Percentiles rank a stretch among this genome's conserved stretches.
Evolutionary conservation across 92 coral and sea anemone species (phyloP).

Genomic region (Actinostola sp.): DNA sequence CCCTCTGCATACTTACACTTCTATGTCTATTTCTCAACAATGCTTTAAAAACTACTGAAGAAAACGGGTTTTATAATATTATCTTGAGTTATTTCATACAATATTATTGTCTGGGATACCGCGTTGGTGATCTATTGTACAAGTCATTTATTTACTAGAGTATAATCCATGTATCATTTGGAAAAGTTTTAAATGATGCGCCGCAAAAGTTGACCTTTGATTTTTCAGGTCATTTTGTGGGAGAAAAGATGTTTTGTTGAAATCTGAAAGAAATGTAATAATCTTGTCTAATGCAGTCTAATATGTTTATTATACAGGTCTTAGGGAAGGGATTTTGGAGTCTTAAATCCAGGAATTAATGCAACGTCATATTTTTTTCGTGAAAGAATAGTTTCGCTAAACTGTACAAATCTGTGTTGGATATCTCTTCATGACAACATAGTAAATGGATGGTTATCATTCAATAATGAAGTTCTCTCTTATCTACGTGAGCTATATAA

Average conservation of each 20-base stretch:
- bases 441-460: background rate
- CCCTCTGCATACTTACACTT: background rate
- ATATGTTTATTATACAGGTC: constrained; percentile 16
- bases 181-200: constrained; percentile 1
- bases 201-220: constrained; percentile 27
- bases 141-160: too few species aligned
- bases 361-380: background rate
- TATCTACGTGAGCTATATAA: constrained; percentile 27
- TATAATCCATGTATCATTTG: too few species aligned
- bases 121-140: too few species aligned
- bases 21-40: background rate
- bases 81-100: background rate
- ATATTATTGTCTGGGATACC: background rate
- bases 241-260: constrained; percentile 9
- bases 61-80: background rate
- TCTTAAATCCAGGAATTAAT: background rate
- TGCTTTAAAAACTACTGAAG: constrained; percentile 1
- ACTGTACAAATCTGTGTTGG: constrained; percentile 1
- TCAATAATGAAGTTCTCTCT: background rate
- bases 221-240: constrained; percentile 16
- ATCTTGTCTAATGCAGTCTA: constrained; percentile 12
- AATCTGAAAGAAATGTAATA: constrained; percentile 19
- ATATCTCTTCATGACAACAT: background rate
- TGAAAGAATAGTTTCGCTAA: background rate
- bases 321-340: constrained; percentile 14